Evolutionary conservation across 2,797 vertebrate genomes (phyloP).

Genomic region (Alectoris magna): DNA sequence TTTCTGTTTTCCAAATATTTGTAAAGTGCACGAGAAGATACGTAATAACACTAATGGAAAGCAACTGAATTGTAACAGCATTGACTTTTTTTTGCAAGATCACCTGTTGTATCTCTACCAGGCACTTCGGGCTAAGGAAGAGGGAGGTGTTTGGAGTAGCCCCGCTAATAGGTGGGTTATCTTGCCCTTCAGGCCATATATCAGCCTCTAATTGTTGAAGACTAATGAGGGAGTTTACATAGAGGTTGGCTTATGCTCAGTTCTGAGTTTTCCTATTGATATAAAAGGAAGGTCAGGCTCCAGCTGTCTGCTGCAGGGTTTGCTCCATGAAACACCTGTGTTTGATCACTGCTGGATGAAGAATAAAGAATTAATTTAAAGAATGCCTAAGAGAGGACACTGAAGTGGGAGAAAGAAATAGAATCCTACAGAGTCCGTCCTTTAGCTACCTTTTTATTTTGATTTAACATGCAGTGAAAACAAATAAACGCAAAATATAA

Average conservation of each 20-base stretch:
- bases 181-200: not conserved
- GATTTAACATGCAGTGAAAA: not conserved
- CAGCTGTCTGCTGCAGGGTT: constrained; percentile 26
- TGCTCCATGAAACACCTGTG: not conserved
- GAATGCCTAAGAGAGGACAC: not conserved
- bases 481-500: not conserved
- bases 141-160: not conserved
- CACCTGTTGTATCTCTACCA: accelerated
- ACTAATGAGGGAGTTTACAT: not conserved
- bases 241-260: not conserved
- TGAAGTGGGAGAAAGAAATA: not conserved
- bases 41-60: not conserved
- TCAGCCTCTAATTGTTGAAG: not conserved
- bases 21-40: not conserved
- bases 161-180: not conserved
- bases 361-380: constrained; percentile 22
- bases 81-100: not conserved
- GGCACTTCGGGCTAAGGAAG: not conserved
- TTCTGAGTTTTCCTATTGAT: constrained; percentile 9
- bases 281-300: constrained; percentile 19
- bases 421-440: not conserved
- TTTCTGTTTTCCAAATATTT: not conserved
- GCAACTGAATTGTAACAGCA: not conserved
- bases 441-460: not conserved
- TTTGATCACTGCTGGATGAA: constrained; percentile 29